Evolutionary conservation across 1,140 invertebrate genomes (phyloP), one percentile per base, ranked within the genome.

Genomic region (Zaprionus taronus): DNA sequence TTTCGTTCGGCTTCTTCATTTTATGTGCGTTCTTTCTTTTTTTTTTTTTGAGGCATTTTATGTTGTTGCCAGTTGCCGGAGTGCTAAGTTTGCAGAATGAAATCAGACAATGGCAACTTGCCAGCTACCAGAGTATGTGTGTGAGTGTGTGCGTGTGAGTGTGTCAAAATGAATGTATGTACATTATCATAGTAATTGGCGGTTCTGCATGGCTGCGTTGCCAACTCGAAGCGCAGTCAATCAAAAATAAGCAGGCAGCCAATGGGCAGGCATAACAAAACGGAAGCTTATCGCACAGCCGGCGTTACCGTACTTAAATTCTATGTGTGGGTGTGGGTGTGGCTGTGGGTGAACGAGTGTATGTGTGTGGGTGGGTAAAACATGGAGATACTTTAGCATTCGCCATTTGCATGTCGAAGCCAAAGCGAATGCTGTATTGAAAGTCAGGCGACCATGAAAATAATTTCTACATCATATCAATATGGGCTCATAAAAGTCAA

Each of bases 391-490:
- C 20, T 58, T 41, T 34, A 61, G 24, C 4, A 53, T 44, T 56
- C 47, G 26, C 41, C 53, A 89, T 87, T 89, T 89, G 79, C 78
- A 84, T 90, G 67, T 72, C 24, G 64, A 47, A 70, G 68, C 38
- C 36, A 20, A 26, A 56, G 22, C 31, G 22, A 17, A 38, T 28
- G 31, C 12, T 53, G 38, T 57, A 81, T 90, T 73, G 78, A 68
- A 69, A 80, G 62, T 77, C 84, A 90, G 85, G 72, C 69, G 72
- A 84, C 41, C 84, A 84, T 89, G 85, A 89, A 89, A 84, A 89
- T 89, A 84, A 89, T 87, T 83, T 90, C 76, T 17, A 69, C 56
- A 57, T 80, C 77, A 65, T 67, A 75, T 70, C 66, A 60, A 62
- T 66, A 76, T 71, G 74, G 66, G 68, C 68, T 80, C 81, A 84